Percentiles rank a stretch among this genome's conserved stretches.
Evolutionary conservation across 2,888 invertebrate species (phyloP).

Genomic region (Rhagium mordax): DNA sequence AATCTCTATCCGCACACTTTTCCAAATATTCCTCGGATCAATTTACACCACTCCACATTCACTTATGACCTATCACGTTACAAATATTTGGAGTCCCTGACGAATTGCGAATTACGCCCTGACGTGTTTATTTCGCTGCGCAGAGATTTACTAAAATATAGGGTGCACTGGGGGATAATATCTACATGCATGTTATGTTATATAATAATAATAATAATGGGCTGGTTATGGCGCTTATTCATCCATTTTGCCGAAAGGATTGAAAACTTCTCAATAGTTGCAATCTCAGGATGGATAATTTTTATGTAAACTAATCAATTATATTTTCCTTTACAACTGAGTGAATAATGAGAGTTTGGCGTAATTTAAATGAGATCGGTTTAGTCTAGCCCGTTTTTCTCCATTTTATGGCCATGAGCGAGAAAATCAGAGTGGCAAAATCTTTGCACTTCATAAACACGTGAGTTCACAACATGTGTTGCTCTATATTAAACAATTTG

Average conservation of each 20-base stretch:
- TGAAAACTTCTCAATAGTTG: no score
- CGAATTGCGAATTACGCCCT: constrained; percentile 31
- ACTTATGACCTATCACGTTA: constrained; percentile 55
- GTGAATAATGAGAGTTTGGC: no score
- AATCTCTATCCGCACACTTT: constrained; percentile 39
- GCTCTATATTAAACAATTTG: neutral
- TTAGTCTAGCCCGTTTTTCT: no score
- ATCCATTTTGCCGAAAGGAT: no score
- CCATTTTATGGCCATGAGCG: no score
- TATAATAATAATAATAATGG: neutral
- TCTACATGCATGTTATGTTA: neutral
- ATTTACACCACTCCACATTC: constrained; percentile 60
- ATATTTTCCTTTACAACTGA: no score
- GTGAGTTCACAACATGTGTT: neutral
- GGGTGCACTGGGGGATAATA: neutral
- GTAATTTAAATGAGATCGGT: no score
- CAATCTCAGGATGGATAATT: no score
- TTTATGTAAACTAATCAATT: no score
- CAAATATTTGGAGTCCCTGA: constrained; percentile 42
- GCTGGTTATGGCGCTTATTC: no score
- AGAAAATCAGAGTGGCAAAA: no score
- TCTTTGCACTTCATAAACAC: constrained; percentile 10
- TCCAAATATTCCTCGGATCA: constrained; percentile 48
- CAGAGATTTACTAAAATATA: neutral
- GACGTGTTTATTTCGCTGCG: constrained; percentile 11